Evolutionary conservation across 1,140 invertebrate species (phyloP).

Genomic region (Lucilia cuprina): DNA sequence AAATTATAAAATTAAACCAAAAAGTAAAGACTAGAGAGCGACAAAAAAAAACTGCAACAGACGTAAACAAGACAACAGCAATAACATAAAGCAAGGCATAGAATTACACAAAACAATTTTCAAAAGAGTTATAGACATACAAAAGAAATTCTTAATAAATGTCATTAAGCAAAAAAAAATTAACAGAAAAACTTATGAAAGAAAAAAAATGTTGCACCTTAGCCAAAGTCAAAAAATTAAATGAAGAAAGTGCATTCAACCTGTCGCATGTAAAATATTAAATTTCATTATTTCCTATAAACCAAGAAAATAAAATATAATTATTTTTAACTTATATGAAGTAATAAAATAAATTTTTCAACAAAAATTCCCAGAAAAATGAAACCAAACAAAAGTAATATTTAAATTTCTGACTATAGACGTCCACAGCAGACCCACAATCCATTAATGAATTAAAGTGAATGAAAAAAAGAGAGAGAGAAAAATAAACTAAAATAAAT

Average conservation of each 20-base stretch:
- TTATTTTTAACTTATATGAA: not conserved
- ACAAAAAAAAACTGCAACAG: not conserved
- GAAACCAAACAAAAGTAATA: not conserved
- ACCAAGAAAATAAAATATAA: not conserved
- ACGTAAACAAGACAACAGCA: not conserved
- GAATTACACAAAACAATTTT: not conserved
- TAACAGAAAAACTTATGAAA: too few relatives aligned
- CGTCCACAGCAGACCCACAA: not conserved
- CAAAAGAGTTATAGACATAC: too few relatives aligned
- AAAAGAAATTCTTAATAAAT: too few relatives aligned
- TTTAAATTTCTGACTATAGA: not conserved
- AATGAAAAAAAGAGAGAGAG: not conserved
- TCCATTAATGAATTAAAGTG: not conserved
- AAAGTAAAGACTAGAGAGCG: not conserved
- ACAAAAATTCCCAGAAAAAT: constrained; percentile 4
- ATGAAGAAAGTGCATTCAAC: constrained; percentile 14
- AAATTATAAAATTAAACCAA: not conserved
- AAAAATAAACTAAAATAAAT: too few relatives aligned
- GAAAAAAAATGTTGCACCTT: not conserved
- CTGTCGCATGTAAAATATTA: constrained; percentile 7
- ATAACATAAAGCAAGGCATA: not conserved
- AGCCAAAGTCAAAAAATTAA: not conserved
- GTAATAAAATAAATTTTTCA: not conserved
- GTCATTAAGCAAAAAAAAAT: too few relatives aligned
- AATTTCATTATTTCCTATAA: constrained; percentile 12